Evolutionary conservation across 1,140 invertebrate species (phyloP).

Genomic region (Antheraea mylitta): DNA sequence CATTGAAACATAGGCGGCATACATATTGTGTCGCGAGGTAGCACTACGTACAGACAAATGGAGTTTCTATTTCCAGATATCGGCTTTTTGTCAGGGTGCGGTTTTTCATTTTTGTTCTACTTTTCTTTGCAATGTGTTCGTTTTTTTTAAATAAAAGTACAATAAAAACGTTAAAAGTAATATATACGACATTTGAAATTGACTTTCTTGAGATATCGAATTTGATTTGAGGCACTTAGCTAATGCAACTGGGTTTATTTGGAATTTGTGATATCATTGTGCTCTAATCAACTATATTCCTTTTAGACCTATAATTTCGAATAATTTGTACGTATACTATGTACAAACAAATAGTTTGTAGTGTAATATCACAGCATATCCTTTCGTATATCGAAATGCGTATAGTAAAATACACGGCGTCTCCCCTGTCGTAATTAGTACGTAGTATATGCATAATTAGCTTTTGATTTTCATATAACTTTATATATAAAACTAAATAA

Average conservation of each 20-base stretch:
- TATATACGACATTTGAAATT: neutral
- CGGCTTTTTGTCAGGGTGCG: conserved; percentile 72
- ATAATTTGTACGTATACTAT: neutral
- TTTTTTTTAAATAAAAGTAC: neutral
- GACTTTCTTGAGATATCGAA: neutral
- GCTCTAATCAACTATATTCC: neutral
- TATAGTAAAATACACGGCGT: too few relatives aligned
- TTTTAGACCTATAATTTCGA: neutral
- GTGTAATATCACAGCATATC: too few relatives aligned
- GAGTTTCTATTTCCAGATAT: conserved; percentile 78
- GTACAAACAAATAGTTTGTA: too few relatives aligned
- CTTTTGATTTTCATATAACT: too few relatives aligned
- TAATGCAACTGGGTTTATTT: neutral
- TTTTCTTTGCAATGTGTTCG: neutral
- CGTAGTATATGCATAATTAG: too few relatives aligned
- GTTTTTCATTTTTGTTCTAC: conserved; percentile 44
- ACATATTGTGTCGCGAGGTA: conserved; percentile 61
- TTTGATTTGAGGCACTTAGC: neutral
- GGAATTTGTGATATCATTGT: neutral
- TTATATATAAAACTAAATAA: too few relatives aligned
- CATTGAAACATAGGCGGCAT: conserved; percentile 63
- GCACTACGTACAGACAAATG: conserved; percentile 66
- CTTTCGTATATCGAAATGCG: too few relatives aligned
- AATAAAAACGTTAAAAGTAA: too few relatives aligned
- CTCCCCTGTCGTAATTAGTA: too few relatives aligned